Conservation (phyloP, 2,797 vertebrate species). For the Poeciliopsis gracilis region DNA sequence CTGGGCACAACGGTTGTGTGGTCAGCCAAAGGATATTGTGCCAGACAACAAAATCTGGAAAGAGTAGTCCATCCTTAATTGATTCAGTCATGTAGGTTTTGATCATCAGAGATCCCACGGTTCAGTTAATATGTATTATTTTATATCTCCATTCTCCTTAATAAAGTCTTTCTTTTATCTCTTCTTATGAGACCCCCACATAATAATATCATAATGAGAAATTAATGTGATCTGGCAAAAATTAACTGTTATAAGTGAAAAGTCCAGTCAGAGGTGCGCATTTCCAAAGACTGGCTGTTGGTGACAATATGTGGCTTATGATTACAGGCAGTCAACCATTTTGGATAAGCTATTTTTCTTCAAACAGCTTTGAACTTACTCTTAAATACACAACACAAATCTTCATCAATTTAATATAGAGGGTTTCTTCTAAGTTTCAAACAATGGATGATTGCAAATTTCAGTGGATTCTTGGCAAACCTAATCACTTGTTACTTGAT, state of each 20-base stretch:
- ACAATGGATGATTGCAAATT: not conserved
- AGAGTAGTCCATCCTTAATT: not conserved
- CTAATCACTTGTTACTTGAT: constrained; percentile 17
- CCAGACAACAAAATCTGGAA: not conserved
- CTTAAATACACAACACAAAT: not conserved
- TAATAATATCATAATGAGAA: not conserved
- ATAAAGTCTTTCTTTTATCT: not conserved
- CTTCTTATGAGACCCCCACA: not conserved
- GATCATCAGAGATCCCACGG: not conserved
- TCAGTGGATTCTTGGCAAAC: not conserved
- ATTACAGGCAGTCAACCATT: not conserved
- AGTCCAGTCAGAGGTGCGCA: not conserved
- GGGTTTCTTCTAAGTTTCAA: not conserved
- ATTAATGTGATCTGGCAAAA: not conserved
- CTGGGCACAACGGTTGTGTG: not conserved
- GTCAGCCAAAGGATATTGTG: not conserved
- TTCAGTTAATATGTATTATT: not conserved
- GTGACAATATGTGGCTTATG: not conserved
- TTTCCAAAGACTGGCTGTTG: not conserved
- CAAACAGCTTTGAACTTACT: not conserved
- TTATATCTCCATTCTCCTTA: not conserved
- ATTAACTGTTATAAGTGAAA: not conserved
- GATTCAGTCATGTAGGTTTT: not conserved
- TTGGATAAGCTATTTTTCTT: not conserved
- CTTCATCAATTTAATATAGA: not conserved